These are phyloP conservation scores for Gopherus evgoodei DNA, from an alignment of 2,113 vertebrate genomes.

Conservation along the genomic window DNA sequence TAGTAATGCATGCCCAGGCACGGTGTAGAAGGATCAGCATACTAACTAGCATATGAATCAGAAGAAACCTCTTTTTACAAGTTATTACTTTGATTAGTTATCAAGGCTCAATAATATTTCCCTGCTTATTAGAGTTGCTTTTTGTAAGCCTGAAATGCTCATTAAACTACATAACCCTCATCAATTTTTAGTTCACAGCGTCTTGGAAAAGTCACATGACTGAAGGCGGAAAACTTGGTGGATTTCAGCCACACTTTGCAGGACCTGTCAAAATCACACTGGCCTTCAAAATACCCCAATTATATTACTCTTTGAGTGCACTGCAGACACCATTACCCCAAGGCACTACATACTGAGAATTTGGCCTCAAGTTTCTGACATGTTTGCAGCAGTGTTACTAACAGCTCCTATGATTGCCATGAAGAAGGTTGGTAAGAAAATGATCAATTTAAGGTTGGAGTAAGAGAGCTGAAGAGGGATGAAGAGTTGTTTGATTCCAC, in stretches of 20 bases:
- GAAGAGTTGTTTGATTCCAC: neutral
- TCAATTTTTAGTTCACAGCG: neutral
- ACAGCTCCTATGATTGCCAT: neutral
- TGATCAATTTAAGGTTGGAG: neutral
- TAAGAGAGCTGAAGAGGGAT: neutral
- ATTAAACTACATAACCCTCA: neutral
- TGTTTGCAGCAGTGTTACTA: neutral
- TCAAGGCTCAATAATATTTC: neutral
- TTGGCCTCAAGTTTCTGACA: neutral
- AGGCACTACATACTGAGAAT: neutral
- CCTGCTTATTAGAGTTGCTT: neutral
- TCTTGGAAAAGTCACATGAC: neutral
- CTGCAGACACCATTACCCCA: too few species aligned
- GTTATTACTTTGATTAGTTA: neutral
- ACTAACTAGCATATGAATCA: rapidly evolving
- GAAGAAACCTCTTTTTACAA: neutral
- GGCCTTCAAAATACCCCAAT: neutral
- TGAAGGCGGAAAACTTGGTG: neutral
- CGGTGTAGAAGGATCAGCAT: neutral
- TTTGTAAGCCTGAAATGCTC: neutral
- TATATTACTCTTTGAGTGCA: neutral
- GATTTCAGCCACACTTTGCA: neutral
- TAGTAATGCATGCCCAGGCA: neutral
- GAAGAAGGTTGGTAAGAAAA: neutral
- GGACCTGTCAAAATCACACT: neutral